phyloP scores from a whole-genome alignment of 2,888 invertebrate species.

The Buathra laborator region DNA sequence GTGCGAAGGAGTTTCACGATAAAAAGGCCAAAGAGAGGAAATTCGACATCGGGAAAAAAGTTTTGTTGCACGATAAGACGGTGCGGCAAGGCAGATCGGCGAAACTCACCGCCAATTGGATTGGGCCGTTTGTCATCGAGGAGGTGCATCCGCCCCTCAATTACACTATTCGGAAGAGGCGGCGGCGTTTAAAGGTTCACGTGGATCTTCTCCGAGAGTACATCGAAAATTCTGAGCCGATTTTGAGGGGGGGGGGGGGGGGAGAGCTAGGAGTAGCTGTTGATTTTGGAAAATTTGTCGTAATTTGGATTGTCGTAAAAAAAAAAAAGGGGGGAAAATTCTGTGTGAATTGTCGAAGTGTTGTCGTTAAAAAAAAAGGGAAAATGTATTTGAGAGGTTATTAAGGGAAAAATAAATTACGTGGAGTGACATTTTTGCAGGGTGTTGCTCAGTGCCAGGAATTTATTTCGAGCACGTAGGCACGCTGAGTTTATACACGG shows the following conservation, averaged over 20 bases:
- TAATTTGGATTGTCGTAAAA: too few relatives aligned
- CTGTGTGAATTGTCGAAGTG: too few relatives aligned
- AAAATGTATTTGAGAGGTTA: too few relatives aligned
- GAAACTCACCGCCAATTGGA: neutral
- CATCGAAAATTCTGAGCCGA: neutral
- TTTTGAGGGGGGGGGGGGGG: neutral
- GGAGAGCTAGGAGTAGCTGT: neutral
- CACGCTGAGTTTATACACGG: neutral
- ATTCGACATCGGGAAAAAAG: neutral
- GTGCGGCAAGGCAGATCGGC: neutral
- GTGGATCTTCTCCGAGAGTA: too few relatives aligned
- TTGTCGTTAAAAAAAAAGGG: too few relatives aligned
- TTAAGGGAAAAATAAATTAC: too few relatives aligned
- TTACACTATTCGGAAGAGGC: too few relatives aligned
- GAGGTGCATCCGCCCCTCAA: neutral
- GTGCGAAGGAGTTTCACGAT: neutral
- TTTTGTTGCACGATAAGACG: slow-evolving; percentile 1
- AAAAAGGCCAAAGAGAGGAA: neutral
- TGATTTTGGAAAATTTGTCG: neutral
- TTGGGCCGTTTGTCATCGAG: neutral
- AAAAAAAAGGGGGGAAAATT: too few relatives aligned
- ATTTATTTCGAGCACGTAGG: neutral
- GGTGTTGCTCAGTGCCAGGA: neutral
- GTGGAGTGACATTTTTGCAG: too few relatives aligned
- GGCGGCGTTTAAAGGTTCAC: too few relatives aligned